Percentiles rank a stretch among this genome's conserved stretches.
Conservation (phyloP, 2,888 invertebrate species). For the Marronus borbonicus region DNA sequence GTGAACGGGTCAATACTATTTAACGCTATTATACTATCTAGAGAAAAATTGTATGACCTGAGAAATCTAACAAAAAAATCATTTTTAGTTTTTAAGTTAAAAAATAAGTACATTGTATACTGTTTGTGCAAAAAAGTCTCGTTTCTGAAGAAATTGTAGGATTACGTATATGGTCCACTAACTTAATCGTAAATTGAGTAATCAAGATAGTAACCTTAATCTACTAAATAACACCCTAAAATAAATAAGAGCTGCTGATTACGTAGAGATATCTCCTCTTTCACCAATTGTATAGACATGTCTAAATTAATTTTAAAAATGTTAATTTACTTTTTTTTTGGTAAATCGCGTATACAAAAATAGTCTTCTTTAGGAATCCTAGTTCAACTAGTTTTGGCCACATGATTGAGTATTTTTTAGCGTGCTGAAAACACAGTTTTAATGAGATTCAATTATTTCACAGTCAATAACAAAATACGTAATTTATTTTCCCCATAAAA, state of each 20-base stretch:
- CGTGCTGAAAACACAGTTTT: conserved; percentile 15
- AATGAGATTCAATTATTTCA: not conserved
- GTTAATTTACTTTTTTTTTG: conserved; percentile 9
- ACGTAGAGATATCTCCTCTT: too few relatives aligned
- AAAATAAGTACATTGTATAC: not conserved
- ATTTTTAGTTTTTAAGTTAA: not conserved
- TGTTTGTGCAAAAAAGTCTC: too few relatives aligned
- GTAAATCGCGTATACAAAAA: conserved; percentile 9
- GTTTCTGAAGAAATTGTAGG: too few relatives aligned
- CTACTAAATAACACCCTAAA: not conserved
- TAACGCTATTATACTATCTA: not conserved
- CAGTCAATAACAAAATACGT: too few relatives aligned
- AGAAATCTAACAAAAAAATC: not conserved
- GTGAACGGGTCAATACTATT: not conserved
- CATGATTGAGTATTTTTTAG: conserved; percentile 24
- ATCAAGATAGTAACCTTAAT: not conserved
- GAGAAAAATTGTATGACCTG: not conserved
- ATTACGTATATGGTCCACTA: too few relatives aligned
- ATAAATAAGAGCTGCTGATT: conserved; percentile 2
- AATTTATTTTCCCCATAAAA: too few relatives aligned
- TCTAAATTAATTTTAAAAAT: not conserved
- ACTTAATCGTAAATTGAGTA: too few relatives aligned
- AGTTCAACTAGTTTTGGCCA: conserved; percentile 8
- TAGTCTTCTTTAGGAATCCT: conserved; percentile 6
- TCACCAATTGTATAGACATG: not conserved